These are phyloP conservation scores for Otolemur crassicaudatus DNA, from an alignment of 2,797 vertebrate species.

Conservation along the genomic window DNA sequence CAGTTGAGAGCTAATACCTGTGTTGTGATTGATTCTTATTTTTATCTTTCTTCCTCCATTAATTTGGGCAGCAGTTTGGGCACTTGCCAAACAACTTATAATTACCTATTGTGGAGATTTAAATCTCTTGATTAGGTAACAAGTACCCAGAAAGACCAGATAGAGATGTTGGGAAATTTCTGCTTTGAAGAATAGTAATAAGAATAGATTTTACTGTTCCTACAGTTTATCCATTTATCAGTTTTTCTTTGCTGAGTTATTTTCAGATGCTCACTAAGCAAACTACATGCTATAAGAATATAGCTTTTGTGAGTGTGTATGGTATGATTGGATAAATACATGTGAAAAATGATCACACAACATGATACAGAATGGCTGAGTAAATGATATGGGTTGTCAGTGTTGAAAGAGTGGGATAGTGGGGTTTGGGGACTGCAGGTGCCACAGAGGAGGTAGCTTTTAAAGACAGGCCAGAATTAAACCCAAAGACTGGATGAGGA, in stretches of 20 bases:
- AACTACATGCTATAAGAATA: background rate
- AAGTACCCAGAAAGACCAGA: background rate
- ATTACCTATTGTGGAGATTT: constrained; percentile 67
- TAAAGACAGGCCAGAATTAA: background rate
- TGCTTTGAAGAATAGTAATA: constrained; percentile 29
- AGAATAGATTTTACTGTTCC: background rate
- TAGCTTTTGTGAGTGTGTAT: background rate
- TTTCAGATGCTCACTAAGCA: background rate
- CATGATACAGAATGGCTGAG: background rate
- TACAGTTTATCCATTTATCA: background rate
- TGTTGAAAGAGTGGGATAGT: background rate
- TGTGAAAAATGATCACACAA: background rate
- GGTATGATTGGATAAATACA: background rate
- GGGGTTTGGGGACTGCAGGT: background rate
- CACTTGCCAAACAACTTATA: constrained; percentile 67
- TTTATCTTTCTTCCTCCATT: constrained; percentile 63
- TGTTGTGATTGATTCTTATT: constrained; percentile 64
- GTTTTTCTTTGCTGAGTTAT: constrained; percentile 16
- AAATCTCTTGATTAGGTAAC: constrained; percentile 69
- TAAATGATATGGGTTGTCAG: background rate
- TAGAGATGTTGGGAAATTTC: constrained; percentile 40
- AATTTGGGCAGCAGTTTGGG: constrained; percentile 58
- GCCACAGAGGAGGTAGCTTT: background rate
- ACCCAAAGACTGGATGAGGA: background rate
- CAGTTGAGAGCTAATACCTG: constrained; percentile 37